These are phyloP conservation scores for Drosophila mojavensis DNA, from an alignment of 1,140 invertebrate genomes.

Conservation along the genomic window DNA sequence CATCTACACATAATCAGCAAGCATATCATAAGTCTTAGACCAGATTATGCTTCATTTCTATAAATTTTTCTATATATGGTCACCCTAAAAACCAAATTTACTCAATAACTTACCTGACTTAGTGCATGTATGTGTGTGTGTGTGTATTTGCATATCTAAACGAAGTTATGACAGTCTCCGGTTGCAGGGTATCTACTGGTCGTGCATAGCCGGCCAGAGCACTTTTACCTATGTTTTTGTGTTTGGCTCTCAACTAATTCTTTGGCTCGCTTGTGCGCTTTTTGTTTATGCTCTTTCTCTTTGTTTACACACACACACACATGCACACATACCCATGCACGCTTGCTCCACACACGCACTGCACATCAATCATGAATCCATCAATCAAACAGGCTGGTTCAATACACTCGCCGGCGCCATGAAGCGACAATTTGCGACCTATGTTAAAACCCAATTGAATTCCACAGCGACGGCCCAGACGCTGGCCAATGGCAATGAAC, in stretches of 20 bases:
- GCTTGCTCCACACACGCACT: constrained; percentile 23
- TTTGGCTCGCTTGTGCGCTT: constrained; percentile 48
- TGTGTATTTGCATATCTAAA: too few species aligned
- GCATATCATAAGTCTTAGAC: too few species aligned
- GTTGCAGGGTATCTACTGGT: neutral
- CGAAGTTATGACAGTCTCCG: too few species aligned
- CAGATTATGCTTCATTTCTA: too few species aligned
- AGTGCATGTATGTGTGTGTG: too few species aligned
- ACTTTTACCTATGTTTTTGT: constrained; percentile 17
- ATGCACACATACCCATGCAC: constrained; percentile 16
- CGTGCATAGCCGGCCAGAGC: neutral
- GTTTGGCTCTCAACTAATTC: constrained; percentile 37
- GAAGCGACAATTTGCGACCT: constrained; percentile 90
- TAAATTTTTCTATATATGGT: too few species aligned
- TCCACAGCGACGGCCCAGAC: constrained; percentile 72
- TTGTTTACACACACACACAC: constrained; percentile 22
- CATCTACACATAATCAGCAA: too few species aligned
- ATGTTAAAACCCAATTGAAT: constrained; percentile 89
- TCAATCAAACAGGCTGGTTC: constrained; percentile 85
- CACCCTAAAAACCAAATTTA: too few species aligned
- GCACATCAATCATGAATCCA: constrained; percentile 28
- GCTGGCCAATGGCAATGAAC: constrained; percentile 42
- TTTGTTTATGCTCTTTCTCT: constrained; percentile 46
- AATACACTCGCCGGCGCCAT: constrained; percentile 87
- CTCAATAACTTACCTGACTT: too few species aligned